Evolutionary conservation across 1,140 invertebrate genomes (phyloP), one percentile per base, ranked within the genome.

Genomic region (Apis cerana): DNA sequence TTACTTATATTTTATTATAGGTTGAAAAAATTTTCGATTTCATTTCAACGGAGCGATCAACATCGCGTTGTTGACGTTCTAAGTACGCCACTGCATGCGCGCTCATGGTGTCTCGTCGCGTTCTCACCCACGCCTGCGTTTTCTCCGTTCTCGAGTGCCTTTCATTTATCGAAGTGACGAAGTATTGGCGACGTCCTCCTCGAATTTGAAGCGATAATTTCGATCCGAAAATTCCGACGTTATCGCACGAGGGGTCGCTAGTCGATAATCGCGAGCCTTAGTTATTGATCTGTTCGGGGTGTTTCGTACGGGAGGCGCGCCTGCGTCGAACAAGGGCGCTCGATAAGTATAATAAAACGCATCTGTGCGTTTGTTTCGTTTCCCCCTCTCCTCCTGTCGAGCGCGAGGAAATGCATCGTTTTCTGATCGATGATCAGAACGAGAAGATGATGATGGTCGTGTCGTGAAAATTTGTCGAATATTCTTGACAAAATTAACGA

Each of bases 281-380:
- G 74, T 88, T 88, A 88, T 88, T 88, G 87, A 88, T 88, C 84
- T 75, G 58, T 61, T 65, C 67, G 74, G 33, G 79, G 79, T 84
- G 80, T 71, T 80, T 64, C 76, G 68, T 50, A 52, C 13, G 50
- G 48, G 33, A 27, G 27, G 27, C 33, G 54, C 74, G 87, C 87
- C 86, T 86, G 72, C 85, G 87, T 88, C 80, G 76, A 33, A 76
- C 23, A 68, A 52, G 82, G 58, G 68, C 87, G 87, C 64, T 88
- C 87, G 80, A 88, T 88, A 88, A 83, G 56, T 23, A 65, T n/a
- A 78, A 61, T 75, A 52, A 82, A 77, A 82, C 67, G 54, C 82
- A 72, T 80, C 77, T 72, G 75, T 78, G 75, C 81, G 19, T 56
- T 77, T 64, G 5, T 69, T 58, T 23, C 27, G 17, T 21, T 64